Percentiles rank a stretch among this genome's conserved stretches.
phyloP scores from a whole-genome alignment of 2,888 invertebrate genomes.

The Lasiommata megera region DNA sequence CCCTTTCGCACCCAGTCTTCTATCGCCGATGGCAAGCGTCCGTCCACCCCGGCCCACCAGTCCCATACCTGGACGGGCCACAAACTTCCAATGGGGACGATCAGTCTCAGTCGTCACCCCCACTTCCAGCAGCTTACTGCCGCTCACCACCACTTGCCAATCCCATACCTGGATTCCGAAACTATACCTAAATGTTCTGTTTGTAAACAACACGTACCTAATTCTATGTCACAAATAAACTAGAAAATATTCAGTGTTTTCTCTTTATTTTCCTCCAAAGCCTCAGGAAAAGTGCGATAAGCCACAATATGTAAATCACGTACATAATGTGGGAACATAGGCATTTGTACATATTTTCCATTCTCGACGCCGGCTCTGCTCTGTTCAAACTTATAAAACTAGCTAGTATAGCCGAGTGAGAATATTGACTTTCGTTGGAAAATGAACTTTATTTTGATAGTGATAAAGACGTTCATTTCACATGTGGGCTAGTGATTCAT shows the following conservation, averaged over 20 bases:
- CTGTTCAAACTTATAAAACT: neutral
- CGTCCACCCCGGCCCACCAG: too few relatives aligned
- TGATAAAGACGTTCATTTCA: neutral
- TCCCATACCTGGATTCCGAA: too few relatives aligned
- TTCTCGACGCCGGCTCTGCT: neutral
- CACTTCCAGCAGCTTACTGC: too few relatives aligned
- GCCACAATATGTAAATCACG: constrained; percentile 7
- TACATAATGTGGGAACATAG: constrained; percentile 7
- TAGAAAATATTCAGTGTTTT: neutral
- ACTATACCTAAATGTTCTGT: neutral
- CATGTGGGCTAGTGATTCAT: neutral
- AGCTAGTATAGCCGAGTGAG: neutral
- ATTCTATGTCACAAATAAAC: neutral
- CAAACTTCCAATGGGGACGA: too few relatives aligned
- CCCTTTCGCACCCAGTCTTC: too few relatives aligned
- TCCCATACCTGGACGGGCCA: too few relatives aligned
- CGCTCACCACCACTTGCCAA: too few relatives aligned
- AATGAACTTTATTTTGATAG: neutral
- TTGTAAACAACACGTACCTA: neutral
- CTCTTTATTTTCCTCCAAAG: neutral
- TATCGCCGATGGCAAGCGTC: too few relatives aligned
- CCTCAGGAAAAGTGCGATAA: neutral
- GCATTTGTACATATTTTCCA: neutral
- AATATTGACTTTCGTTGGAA: neutral
- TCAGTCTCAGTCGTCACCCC: too few relatives aligned